These are phyloP conservation scores for Drosophila colorata DNA, from an alignment of 2,888 invertebrate species.

Conservation along the genomic window DNA sequence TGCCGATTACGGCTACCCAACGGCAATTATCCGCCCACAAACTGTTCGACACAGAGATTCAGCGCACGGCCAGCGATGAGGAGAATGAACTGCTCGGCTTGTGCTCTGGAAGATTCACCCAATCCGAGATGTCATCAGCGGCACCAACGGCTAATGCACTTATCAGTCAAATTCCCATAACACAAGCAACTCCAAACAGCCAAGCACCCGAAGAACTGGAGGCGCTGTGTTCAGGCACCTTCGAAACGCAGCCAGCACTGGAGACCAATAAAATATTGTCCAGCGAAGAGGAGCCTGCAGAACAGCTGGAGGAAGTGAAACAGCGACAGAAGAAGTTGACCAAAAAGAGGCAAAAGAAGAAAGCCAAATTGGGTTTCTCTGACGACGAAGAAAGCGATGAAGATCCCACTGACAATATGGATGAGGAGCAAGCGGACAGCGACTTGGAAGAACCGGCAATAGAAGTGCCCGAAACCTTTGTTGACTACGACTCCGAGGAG, in stretches of 20 bases:
- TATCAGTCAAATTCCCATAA: constrained; percentile 82
- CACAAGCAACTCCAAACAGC: constrained; percentile 60
- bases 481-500: constrained; percentile 94
- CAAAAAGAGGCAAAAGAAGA: constrained; percentile 77
- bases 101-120: constrained; percentile 88
- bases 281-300: constrained; percentile 85
- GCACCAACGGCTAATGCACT: constrained; percentile 48
- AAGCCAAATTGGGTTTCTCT: constrained; percentile 84
- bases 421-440: constrained; percentile 54
- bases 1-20: constrained; percentile 53
- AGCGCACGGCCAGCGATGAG: constrained; percentile 66
- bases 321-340: constrained; percentile 82
- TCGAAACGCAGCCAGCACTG: constrained; percentile 73
- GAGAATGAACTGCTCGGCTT: constrained; percentile 86
- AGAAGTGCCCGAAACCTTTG: constrained; percentile 85
- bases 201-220: constrained; percentile 86
- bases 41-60: constrained; percentile 69
- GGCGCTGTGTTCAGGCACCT: constrained; percentile 87
- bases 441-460: constrained; percentile 82
- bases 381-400: constrained; percentile 82
- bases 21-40: constrained; percentile 59
- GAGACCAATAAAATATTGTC: constrained; percentile 85
- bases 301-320: constrained; percentile 20
- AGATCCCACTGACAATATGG: constrained; percentile 59
- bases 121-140: constrained; percentile 68